Conservation (phyloP, 2,113 vertebrate genomes). For the Motacilla alba region DNA sequence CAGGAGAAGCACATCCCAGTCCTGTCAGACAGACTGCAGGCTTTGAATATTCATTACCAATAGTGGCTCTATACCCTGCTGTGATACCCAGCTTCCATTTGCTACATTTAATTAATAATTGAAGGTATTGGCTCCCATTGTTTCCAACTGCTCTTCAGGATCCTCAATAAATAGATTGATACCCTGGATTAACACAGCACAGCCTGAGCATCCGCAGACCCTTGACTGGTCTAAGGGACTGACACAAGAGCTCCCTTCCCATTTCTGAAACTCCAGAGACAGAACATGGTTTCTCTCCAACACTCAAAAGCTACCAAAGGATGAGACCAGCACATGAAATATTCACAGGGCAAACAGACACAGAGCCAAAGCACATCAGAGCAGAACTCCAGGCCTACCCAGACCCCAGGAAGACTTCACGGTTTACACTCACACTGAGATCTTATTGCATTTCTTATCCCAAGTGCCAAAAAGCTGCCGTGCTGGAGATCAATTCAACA, state of each 20-base stretch:
- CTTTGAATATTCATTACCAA: slow-evolving; percentile 16
- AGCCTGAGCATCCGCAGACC: not conserved
- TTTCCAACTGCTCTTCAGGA: not conserved
- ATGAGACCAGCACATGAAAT: not conserved
- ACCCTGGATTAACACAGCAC: not conserved
- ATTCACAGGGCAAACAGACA: slow-evolving; percentile 6
- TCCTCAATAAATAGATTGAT: not conserved
- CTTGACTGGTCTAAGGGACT: slow-evolving; percentile 12
- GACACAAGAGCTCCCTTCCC: not conserved
- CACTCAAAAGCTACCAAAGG: not conserved
- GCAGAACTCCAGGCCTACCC: not conserved
- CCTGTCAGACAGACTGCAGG: not conserved
- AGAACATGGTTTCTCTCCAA: not conserved
- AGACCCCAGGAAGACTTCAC: not conserved
- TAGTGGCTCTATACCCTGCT: not conserved
- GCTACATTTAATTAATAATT: slow-evolving; percentile 70
- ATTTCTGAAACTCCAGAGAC: not conserved
- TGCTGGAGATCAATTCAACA: not conserved
- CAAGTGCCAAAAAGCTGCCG: not conserved
- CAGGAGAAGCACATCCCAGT: not conserved
- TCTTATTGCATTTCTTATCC: not conserved
- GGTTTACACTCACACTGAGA: not conserved
- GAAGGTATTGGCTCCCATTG: slow-evolving; percentile 33
- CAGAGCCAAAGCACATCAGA: not conserved
- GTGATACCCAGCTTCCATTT: slow-evolving; percentile 37